These are phyloP conservation scores for Cyclargus thomasi DNA, from an alignment of 1,140 invertebrate genomes.

Conservation along the genomic window DNA sequence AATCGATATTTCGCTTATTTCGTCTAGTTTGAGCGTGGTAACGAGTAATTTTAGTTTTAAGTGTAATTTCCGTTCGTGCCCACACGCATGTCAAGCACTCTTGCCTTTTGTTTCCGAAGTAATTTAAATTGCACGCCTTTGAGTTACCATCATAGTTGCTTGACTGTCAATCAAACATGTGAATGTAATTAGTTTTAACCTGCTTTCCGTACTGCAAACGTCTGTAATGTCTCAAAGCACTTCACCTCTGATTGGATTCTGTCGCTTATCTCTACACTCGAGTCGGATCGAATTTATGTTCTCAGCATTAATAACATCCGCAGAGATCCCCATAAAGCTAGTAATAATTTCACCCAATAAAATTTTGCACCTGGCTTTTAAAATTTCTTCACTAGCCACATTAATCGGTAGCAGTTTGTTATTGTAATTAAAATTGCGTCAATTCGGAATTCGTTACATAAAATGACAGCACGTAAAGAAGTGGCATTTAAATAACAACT, in stretches of 20 bases:
- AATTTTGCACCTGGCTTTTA: not conserved
- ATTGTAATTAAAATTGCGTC: not conserved
- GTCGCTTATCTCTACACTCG: not conserved
- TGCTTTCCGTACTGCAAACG: not conserved
- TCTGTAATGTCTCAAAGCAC: not conserved
- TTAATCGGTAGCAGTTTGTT: not conserved
- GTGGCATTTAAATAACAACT: not conserved
- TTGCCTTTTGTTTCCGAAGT: slow-evolving; percentile 9
- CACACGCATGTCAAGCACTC: slow-evolving; percentile 15
- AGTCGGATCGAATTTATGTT: not conserved
- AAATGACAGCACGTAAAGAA: not conserved
- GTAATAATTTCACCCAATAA: not conserved
- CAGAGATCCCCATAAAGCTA: not conserved
- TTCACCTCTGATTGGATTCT: not conserved
- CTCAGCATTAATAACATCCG: not conserved
- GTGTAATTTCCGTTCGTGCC: slow-evolving; percentile 22
- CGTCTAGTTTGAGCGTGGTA: not conserved
- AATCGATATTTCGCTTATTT: not conserved
- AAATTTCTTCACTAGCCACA: not conserved
- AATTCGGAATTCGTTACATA: not conserved
- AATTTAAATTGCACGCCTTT: slow-evolving; percentile 28
- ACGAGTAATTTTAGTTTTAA: slow-evolving; percentile 1
- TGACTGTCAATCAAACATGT: slow-evolving; percentile 8
- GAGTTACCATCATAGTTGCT: slow-evolving; percentile 12
- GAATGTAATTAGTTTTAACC: slow-evolving; percentile 13